Percentiles rank a stretch among this genome's conserved stretches.
These are phyloP conservation scores for Liolophura sinensis DNA, from an alignment of 1,140 invertebrate species.

Conservation along the genomic window DNA sequence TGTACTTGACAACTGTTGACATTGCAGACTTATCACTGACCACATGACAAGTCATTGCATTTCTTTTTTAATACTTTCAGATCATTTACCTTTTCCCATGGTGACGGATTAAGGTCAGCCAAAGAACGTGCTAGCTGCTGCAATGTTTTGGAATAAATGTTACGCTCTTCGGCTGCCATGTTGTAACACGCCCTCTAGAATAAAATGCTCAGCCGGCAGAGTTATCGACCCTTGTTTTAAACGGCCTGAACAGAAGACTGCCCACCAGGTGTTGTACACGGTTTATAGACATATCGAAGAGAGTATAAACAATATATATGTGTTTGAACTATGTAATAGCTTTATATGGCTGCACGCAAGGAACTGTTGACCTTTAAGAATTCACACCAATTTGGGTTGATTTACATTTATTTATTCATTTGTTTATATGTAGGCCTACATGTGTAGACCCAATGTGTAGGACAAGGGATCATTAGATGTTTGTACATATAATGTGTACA, in stretches of 20 bases:
- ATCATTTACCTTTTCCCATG: constrained; percentile 80
- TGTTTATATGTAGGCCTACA: too few relatives aligned
- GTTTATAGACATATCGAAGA: too few relatives aligned
- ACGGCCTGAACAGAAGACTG: neutral
- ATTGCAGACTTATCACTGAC: neutral
- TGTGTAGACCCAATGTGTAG: too few relatives aligned
- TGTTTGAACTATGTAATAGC: too few relatives aligned
- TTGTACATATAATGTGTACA: too few relatives aligned
- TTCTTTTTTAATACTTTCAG: neutral
- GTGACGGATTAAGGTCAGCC: constrained; percentile 79
- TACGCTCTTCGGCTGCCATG: constrained; percentile 31
- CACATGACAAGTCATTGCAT: neutral
- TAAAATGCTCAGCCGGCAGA: neutral
- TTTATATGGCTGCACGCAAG: too few relatives aligned
- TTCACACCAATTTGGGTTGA: too few relatives aligned
- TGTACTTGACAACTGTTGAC: neutral
- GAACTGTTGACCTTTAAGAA: too few relatives aligned
- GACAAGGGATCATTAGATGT: too few relatives aligned
- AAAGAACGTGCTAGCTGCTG: constrained; percentile 86
- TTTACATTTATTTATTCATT: too few relatives aligned
- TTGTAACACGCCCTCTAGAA: constrained; percentile 26
- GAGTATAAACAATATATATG: too few relatives aligned
- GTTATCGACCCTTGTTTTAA: neutral
- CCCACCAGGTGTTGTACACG: too few relatives aligned
- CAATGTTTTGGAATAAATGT: constrained; percentile 83